Conservation (phyloP, 2,888 invertebrate species). For the Geotrupes spiniger region DNA sequence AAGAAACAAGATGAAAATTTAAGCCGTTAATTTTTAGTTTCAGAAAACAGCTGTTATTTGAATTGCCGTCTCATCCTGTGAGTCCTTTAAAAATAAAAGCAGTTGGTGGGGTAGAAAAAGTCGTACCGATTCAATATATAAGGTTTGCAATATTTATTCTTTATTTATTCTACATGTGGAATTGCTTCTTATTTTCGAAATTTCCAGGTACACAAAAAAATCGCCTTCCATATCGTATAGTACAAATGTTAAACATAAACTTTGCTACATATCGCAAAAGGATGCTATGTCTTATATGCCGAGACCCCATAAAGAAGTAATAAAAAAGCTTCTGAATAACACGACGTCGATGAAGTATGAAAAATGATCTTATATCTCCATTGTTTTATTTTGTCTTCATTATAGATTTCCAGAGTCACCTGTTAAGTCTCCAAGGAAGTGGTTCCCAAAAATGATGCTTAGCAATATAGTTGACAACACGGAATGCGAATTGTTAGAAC, state of each 20-base stretch:
- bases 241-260: constrained; percentile 32
- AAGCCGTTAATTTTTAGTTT: constrained; percentile 25
- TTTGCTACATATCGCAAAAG: constrained; percentile 31
- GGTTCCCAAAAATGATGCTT: constrained; percentile 40
- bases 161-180: constrained; percentile 2
- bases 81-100: constrained; percentile 32
- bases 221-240: constrained; percentile 38
- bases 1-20: not conserved
- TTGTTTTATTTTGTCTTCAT: constrained; percentile 6
- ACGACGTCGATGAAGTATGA: not conserved
- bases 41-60: constrained; percentile 34
- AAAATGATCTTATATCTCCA: too few species aligned
- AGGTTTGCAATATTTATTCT: constrained; percentile 30
- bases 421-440: constrained; percentile 27
- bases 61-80: constrained; percentile 34
- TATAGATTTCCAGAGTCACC: constrained; percentile 14
- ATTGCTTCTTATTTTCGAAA: not conserved
- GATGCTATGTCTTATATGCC: constrained; percentile 35
- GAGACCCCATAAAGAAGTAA: constrained; percentile 24
- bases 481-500: constrained; percentile 41
- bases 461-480: constrained; percentile 29
- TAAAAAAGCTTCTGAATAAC: constrained; percentile 18
- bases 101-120: constrained; percentile 31
- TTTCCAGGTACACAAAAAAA: constrained; percentile 38
- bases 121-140: constrained; percentile 35